A percentile compares a stretch with the other conserved stretches of the same genome.
Evolutionary conservation across 2,113 vertebrate species (phyloP).

Genomic region (Butorides virescens): DNA sequence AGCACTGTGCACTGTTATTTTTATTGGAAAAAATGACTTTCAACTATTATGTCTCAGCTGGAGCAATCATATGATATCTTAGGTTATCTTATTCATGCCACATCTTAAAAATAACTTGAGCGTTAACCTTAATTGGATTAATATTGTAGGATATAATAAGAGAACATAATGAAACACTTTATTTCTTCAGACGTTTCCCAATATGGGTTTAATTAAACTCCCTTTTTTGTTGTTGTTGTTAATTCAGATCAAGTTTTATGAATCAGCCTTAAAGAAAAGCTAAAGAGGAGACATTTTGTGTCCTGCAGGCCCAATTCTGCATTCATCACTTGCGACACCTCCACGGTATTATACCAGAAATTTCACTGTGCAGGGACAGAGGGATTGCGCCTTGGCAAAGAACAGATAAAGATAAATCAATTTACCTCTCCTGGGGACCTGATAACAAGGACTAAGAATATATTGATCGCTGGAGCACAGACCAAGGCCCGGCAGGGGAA

Average conservation of each 20-base stretch:
- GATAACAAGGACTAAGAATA: not conserved
- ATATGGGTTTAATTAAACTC: slow-evolving; percentile 33
- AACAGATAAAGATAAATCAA: not conserved
- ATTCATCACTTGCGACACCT: not conserved
- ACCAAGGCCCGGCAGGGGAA: not conserved
- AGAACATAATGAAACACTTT: slow-evolving; percentile 15
- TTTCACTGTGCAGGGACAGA: not conserved
- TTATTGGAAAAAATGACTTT: slow-evolving; percentile 48
- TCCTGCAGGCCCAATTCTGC: not conserved
- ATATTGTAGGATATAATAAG: slow-evolving; percentile 15
- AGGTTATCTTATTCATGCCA: slow-evolving; percentile 11
- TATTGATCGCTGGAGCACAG: not conserved
- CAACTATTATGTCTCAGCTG: slow-evolving; percentile 31
- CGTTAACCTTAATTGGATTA: slow-evolving; percentile 30
- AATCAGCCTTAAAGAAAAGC: not conserved
- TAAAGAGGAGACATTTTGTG: not conserved
- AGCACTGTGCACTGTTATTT: slow-evolving; percentile 30
- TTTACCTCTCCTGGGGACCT: not conserved
- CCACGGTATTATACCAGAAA: not conserved
- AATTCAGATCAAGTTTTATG: slow-evolving; percentile 20
- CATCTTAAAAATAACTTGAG: slow-evolving; percentile 47
- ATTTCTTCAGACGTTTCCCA: slow-evolving; percentile 15
- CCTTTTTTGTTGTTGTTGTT: not conserved
- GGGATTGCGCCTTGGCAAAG: not conserved
- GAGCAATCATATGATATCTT: slow-evolving; percentile 26